These are phyloP conservation scores for Anguilla obscura DNA, from an alignment of 2,797 vertebrate genomes.

Conservation along the genomic window DNA sequence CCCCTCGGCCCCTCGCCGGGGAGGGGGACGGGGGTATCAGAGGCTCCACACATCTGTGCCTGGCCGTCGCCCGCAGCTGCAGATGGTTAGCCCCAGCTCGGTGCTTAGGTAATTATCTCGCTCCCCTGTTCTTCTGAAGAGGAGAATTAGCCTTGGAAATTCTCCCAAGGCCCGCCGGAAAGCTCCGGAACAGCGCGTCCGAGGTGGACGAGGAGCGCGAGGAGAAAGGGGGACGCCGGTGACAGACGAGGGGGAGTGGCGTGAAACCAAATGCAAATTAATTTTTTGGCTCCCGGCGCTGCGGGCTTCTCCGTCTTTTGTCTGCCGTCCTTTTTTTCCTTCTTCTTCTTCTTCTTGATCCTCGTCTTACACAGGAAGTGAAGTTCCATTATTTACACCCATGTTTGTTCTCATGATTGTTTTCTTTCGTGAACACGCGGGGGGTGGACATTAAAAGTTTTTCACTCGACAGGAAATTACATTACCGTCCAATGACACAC, in stretches of 20 bases:
- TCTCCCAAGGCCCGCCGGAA: slow-evolving; percentile 60
- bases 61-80: slow-evolving; percentile 70
- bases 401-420: slow-evolving; percentile 17
- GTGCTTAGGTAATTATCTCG: slow-evolving; percentile 77
- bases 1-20: slow-evolving; percentile 28
- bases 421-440: slow-evolving; percentile 3
- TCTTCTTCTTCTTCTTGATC: neutral
- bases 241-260: slow-evolving; percentile 10
- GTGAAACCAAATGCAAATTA: slow-evolving; percentile 31
- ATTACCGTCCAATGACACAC: neutral
- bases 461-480: neutral
- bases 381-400: neutral
- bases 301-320: slow-evolving; percentile 31
- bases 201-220: slow-evolving; percentile 37
- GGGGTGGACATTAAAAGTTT: neutral
- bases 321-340: slow-evolving; percentile 31
- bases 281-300: slow-evolving; percentile 27
- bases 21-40: slow-evolving; percentile 55
- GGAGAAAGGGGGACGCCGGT: neutral
- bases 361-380: slow-evolving; percentile 14
- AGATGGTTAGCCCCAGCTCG: slow-evolving; percentile 71
- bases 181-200: slow-evolving; percentile 56
- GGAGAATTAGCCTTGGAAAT: slow-evolving; percentile 69
- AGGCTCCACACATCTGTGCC: slow-evolving; percentile 64
- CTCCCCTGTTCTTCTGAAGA: slow-evolving; percentile 71